Base-by-base conservation (phyloP, 92 coral and sea anemone species). In the Epizoanthus rinbou region DNA sequence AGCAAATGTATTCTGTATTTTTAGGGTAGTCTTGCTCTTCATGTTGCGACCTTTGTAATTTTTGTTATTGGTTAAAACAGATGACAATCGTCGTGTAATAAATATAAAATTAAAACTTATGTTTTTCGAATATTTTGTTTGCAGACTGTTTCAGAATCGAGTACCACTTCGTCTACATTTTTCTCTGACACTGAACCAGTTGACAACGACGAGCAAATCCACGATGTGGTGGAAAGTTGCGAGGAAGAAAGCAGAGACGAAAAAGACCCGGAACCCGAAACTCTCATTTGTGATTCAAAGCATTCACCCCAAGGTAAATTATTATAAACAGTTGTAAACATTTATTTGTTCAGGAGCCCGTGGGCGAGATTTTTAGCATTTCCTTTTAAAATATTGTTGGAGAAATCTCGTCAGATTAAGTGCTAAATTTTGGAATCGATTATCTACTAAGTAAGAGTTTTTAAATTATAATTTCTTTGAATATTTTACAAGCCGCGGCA, bases 61-160 rank as follows among this genome's bases (percentile, higher is more conserved):
- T 45, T 31, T 41, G 63, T 31, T 60, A 75, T 80, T 65, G 33
- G 41, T 41, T 58, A 78, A 25, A 57, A 78, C 71, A 62, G 71
- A 78, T 78, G 71, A 78, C 82, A 78, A 43, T 41, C 31, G n/a
- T 19, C 60, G 56, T 6, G 74, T 65, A 82, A 47, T 65, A 16
- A 37, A 73, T 75, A 33, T 37, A 69, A 57, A 66, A 81, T 56
- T 73, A 65, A 24, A 59, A 73, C 71, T 71, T 74, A 63, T 69
- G 56, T 57, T 35, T 82, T 54, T 70, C 72, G 60, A 24, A 31
- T 83, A 81, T 85, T 80, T 73, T 79, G 85, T 64, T 57, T 79
- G 21, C 84, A 93, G 97, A 88, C 92, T 17, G 84, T 93, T 67
- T 93, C 97, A 22, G 97, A 93, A 69, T 85, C 92, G 58, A 93